A percentile compares a stretch with the other conserved stretches of the same genome.
phyloP scores from a whole-genome alignment of 2,113 vertebrate species.

The Progne subis region DNA sequence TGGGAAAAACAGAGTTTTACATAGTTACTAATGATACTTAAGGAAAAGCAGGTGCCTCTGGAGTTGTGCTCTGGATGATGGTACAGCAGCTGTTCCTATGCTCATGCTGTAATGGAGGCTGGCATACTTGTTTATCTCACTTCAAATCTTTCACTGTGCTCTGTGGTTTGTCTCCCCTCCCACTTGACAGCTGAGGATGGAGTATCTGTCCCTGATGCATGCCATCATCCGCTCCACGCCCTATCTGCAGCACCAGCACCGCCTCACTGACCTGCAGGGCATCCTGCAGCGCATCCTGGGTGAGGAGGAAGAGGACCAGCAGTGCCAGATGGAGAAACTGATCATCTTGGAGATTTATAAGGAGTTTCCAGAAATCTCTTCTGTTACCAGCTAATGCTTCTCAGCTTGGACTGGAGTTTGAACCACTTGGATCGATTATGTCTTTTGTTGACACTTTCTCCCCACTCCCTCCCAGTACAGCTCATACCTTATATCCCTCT shows the following conservation, averaged over 20 bases:
- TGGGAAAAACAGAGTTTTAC: neutral
- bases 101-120: neutral
- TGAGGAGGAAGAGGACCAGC: constrained; percentile 85
- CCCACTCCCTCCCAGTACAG: constrained; percentile 55
- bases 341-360: constrained; percentile 92
- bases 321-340: constrained; percentile 95
- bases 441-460: constrained; percentile 64
- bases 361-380: constrained; percentile 88
- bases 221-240: constrained; percentile 91
- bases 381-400: constrained; percentile 71
- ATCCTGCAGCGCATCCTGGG: constrained; percentile 88
- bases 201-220: constrained; percentile 97
- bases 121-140: constrained; percentile 1
- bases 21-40: neutral
- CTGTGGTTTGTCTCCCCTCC: constrained; percentile 37
- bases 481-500: constrained; percentile 60
- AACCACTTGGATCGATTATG: constrained; percentile 14
- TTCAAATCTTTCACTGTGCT: neutral
- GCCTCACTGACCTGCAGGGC: constrained; percentile 87
- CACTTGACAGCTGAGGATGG: constrained; percentile 89
- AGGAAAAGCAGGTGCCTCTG: neutral
- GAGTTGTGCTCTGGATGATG: neutral
- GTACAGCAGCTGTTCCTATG: neutral
- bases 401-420: constrained; percentile 19
- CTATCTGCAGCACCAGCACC: constrained; percentile 93